These are phyloP conservation scores for Triops longicaudatus DNA, from an alignment of 1,140 invertebrate species.

Conservation along the genomic window DNA sequence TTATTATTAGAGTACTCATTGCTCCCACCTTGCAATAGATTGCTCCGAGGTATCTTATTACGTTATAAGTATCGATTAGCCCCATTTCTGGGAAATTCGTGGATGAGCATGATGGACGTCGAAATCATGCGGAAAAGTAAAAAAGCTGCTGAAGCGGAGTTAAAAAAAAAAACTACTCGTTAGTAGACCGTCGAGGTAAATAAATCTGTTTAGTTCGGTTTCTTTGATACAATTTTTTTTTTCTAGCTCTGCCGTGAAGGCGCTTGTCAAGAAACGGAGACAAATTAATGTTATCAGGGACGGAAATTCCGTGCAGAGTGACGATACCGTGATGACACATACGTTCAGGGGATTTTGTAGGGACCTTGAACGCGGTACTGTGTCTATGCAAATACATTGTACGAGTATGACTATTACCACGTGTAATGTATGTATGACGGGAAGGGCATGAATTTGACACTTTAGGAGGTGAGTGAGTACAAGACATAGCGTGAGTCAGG, in stretches of 20 bases:
- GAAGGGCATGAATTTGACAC: not conserved
- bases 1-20: not conserved
- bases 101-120: not conserved
- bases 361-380: not conserved
- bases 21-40: not conserved
- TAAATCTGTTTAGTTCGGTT: not conserved
- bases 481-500: not conserved
- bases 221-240: not conserved
- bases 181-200: not conserved
- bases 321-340: not conserved
- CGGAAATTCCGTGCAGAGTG: not conserved
- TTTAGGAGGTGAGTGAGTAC: not conserved
- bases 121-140: not conserved
- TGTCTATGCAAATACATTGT: not conserved
- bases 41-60: not conserved
- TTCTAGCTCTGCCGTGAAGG: not conserved
- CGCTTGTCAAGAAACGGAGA: not conserved
- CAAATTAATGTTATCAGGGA: not conserved
- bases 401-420: not conserved
- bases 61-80: conserved; percentile 9
- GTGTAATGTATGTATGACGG: not conserved
- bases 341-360: not conserved
- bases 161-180: not conserved
- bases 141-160: not conserved
- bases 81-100: not conserved